These are phyloP conservation scores for Lamellibrachia satsuma DNA, from an alignment of 2,888 invertebrate genomes.

Conservation along the genomic window DNA sequence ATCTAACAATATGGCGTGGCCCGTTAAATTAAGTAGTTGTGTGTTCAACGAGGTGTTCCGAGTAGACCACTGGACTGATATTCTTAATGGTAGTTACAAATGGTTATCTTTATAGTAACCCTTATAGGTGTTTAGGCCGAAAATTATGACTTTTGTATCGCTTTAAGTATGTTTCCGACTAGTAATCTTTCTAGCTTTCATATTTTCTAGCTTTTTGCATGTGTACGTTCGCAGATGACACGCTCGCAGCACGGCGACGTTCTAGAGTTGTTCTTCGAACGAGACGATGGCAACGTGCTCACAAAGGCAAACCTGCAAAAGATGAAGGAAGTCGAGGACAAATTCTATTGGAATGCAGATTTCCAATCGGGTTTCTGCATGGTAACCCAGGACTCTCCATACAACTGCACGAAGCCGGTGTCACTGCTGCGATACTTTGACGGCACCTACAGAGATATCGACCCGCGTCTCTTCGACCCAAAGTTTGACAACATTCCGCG, in stretches of 20 bases:
- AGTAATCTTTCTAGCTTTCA: too few species aligned
- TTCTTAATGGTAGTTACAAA: too few species aligned
- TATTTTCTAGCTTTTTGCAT: too few species aligned
- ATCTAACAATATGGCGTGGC: too few species aligned
- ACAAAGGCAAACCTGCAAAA: conserved; percentile 44
- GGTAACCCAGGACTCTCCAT: background rate
- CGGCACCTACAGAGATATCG: conserved; percentile 35
- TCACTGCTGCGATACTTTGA: conserved; percentile 44
- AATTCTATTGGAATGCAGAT: conserved; percentile 29
- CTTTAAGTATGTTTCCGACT: too few species aligned
- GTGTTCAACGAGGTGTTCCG: too few species aligned
- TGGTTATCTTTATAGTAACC: too few species aligned
- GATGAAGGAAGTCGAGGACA: conserved; percentile 46
- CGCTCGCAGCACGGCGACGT: conserved; percentile 37
- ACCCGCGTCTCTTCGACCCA: conserved; percentile 41
- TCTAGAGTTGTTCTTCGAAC: conserved; percentile 46
- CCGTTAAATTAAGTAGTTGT: too few species aligned
- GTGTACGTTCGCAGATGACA: background rate
- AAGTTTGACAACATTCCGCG: conserved; percentile 38
- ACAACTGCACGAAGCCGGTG: conserved; percentile 33
- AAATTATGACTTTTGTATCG: too few species aligned
- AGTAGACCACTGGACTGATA: too few species aligned
- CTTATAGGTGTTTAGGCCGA: too few species aligned
- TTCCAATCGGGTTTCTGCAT: conserved; percentile 26
- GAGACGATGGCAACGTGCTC: conserved; percentile 46